Evolutionary conservation across 2,888 invertebrate genomes (phyloP), one percentile per base, ranked within the genome.

Genomic region (Yponomeuta sedellus): DNA sequence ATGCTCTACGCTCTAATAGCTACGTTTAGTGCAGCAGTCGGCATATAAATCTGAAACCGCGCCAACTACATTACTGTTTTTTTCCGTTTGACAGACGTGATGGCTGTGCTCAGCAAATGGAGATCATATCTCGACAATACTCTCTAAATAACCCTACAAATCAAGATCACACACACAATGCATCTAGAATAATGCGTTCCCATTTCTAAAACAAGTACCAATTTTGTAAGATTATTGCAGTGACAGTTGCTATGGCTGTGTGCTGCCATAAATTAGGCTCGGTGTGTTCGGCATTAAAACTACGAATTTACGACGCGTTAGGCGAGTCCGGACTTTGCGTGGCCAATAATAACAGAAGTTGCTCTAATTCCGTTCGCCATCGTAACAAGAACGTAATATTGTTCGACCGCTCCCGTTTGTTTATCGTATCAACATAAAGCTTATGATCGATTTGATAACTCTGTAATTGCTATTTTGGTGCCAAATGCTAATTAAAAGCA

Each of bases 281-380:
- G 69, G 74, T 73, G 72, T 70, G 73, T 69, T 69, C 68, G 64
- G 71, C 74, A 76, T 75, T 79, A 78, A 81, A 79, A 74, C 75
- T 75, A 72, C 73, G 67, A 79, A 79, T 82, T 82, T 81, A 83
- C 75, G 79, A 77, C 75, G 76, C 76, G 74, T 74, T 10, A 73
- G n/a, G n/a, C n/a, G n/a, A n/a, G 76, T 75, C 72, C 71, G 70
- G 79, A 72, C 74, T 81, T 80, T 80, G 75, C 75, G 69, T 71
- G 74, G 82, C 82, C 78, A 84, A 82, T 79, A 83, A 81, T 78
- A 85, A 82, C 79, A 83, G 6, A 73, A 74, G 71, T 77, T 77
- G 77, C 71, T 81, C 80, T 81, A 81, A 80, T 82, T 84, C 76
- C 74, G 71, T 71, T 72, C 71, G 70, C 63, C 64, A 65, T 71